These are phyloP conservation scores for Panonychus citri DNA, from an alignment of 1,140 invertebrate species.

Conservation along the genomic window DNA sequence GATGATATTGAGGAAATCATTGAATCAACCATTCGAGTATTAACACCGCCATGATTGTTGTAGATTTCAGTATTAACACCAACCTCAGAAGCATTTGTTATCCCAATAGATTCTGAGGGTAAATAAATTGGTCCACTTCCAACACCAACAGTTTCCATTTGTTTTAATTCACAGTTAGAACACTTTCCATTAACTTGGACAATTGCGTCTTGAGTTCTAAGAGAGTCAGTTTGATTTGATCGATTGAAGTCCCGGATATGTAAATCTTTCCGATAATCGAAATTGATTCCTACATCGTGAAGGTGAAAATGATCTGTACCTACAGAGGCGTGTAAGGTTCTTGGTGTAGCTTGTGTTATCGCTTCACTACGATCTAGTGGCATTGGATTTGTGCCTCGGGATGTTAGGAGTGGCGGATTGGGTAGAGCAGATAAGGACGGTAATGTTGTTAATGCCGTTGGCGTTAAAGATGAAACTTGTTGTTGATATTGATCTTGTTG, in stretches of 20 bases:
- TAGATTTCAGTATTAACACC: not conserved
- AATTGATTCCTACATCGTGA: too few species aligned
- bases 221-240: too few species aligned
- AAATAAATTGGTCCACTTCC: slow-evolving; percentile 12
- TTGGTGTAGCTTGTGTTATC: too few species aligned
- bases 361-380: too few species aligned
- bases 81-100: not conserved
- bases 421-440: too few species aligned
- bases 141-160: slow-evolving; percentile 15
- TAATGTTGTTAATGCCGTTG: too few species aligned
- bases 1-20: not conserved
- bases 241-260: too few species aligned
- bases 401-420: too few species aligned
- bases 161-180: slow-evolving; percentile 6
- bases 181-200: not conserved
- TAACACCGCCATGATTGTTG: not conserved
- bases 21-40: not conserved
- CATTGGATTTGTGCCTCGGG: too few species aligned
- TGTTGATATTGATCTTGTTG: not conserved
- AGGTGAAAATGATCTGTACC: too few species aligned
- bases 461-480: not conserved
- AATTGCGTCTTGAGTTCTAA: not conserved
- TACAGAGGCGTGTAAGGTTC: too few species aligned
- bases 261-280: too few species aligned
- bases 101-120: not conserved